Conservation (phyloP, 2,797 vertebrate species). For the Malurus splendens region DNA sequence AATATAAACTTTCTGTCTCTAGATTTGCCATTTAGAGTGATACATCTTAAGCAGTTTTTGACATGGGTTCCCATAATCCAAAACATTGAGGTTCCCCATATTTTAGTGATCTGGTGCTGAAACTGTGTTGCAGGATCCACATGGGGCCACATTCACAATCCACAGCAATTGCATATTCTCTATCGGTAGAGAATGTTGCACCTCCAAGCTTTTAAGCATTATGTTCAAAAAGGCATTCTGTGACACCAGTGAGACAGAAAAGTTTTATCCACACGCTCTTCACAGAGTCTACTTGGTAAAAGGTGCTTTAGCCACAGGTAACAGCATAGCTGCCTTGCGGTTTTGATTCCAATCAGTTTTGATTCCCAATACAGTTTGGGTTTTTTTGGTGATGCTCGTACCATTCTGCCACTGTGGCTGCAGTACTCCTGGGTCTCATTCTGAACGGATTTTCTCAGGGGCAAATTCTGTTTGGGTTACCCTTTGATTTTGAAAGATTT, state of each 20-base stretch:
- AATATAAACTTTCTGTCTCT: neutral
- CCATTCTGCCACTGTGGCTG: neutral
- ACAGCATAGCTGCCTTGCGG: neutral
- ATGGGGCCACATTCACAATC: neutral
- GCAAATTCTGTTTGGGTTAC: neutral
- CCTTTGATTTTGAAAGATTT: neutral
- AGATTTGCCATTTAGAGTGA: neutral
- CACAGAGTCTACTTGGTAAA: neutral
- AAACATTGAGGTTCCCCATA: fast-evolving
- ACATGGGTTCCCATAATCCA: neutral
- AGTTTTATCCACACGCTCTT: neutral
- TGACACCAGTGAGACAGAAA: neutral
- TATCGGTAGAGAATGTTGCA: neutral
- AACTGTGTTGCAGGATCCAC: neutral
- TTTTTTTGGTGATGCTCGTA: neutral
- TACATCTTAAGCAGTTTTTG: neutral
- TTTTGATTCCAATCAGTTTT: neutral
- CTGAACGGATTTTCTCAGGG: neutral
- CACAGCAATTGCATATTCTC: too few relatives aligned
- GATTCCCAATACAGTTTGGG: neutral
- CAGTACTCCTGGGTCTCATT: neutral
- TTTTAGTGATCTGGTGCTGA: neutral
- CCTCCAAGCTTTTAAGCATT: neutral
- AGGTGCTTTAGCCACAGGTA: neutral
- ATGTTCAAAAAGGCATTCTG: neutral